These are phyloP conservation scores for Callaeas wilsoni DNA, from an alignment of 2,113 vertebrate species.

Conservation along the genomic window DNA sequence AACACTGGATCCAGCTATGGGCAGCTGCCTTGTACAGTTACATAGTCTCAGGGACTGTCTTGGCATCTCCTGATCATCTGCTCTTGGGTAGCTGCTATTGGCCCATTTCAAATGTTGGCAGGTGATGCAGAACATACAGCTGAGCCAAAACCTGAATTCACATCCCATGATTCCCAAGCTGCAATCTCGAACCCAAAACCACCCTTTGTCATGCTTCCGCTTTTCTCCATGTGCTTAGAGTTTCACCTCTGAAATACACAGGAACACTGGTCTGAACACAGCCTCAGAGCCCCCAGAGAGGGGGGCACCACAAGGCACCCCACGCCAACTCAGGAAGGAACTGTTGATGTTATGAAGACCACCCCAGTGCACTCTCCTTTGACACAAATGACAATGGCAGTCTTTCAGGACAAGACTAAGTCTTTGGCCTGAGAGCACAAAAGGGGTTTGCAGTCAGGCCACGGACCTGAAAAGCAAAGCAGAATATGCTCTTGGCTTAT, in stretches of 20 bases:
- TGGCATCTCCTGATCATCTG: not conserved
- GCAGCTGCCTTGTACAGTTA: not conserved
- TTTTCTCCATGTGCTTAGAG: not conserved
- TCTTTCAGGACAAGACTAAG: not conserved
- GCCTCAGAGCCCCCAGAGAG: not conserved
- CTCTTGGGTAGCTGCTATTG: not conserved
- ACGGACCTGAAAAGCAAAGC: not conserved
- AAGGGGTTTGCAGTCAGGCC: not conserved
- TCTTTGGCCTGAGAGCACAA: not conserved
- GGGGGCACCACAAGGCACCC: not conserved
- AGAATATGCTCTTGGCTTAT: not conserved
- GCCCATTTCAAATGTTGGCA: not conserved
- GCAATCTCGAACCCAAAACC: not conserved
- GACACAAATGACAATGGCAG: not conserved
- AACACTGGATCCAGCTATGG: not conserved
- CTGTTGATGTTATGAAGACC: not conserved
- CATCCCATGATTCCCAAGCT: not conserved
- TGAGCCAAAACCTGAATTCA: not conserved
- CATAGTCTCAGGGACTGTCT: not conserved
- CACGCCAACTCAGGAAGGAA: not conserved
- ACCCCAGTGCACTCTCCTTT: not conserved
- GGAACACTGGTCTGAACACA: not conserved
- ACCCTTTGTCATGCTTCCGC: fast-evolving
- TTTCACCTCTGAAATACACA: not conserved
- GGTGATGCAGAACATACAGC: not conserved